A percentile compares a stretch with the other conserved stretches of the same genome.
These are phyloP conservation scores for Hemicrepidius hirtus DNA, from an alignment of 2,888 invertebrate genomes.

Conservation along the genomic window DNA sequence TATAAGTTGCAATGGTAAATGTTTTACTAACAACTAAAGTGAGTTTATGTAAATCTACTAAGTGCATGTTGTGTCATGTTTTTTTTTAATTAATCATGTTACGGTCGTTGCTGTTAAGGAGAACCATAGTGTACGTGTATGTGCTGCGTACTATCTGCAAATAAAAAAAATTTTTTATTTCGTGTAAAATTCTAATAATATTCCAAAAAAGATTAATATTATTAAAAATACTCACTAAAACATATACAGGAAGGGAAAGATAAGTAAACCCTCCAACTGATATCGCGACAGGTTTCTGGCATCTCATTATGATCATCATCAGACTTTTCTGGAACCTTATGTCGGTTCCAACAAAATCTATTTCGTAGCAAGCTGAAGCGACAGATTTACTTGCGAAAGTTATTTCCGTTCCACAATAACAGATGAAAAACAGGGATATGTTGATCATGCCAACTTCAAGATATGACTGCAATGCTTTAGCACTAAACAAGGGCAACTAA, in stretches of 20 bases:
- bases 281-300: conserved; percentile 3
- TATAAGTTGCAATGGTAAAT: too few species aligned
- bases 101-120: not conserved
- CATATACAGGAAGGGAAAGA: not conserved
- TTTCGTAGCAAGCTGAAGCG: conserved; percentile 7
- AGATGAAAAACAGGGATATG: not conserved
- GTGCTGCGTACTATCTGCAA: not conserved
- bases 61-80: too few species aligned
- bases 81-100: too few species aligned
- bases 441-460: not conserved
- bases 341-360: conserved; percentile 13
- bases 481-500: conserved; percentile 7
- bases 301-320: conserved; percentile 1
- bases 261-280: conserved; percentile 10
- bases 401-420: conserved; percentile 7
- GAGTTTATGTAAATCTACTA: too few species aligned
- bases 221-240: not conserved
- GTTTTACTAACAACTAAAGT: too few species aligned
- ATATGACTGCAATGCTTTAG: not conserved
- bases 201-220: too few species aligned
- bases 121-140: conserved; percentile 1
- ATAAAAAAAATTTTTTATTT: too few species aligned
- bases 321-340: conserved; percentile 15
- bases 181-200: too few species aligned
- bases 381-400: conserved; percentile 5